Evolutionary conservation across 1,140 invertebrate genomes (phyloP).

Genomic region (Hypothenemus hampei): DNA sequence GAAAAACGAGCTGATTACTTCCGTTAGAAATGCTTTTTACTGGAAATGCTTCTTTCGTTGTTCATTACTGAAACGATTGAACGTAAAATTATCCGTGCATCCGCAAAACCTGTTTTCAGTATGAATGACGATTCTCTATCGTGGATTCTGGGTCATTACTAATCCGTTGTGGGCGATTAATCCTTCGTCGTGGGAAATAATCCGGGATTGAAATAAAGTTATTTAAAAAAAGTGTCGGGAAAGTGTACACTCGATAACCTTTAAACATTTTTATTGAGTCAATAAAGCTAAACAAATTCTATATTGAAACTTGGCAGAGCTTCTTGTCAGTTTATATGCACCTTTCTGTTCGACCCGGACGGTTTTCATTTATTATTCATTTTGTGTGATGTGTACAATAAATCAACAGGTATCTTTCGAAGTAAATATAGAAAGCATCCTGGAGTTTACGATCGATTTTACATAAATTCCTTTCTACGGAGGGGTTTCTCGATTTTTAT

Average conservation of each 20-base stretch:
- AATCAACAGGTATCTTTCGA: slow-evolving; percentile 14
- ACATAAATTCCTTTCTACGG: slow-evolving; percentile 7
- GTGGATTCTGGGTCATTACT: slow-evolving; percentile 1
- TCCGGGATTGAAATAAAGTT: neutral
- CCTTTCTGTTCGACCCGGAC: slow-evolving; percentile 1
- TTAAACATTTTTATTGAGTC: neutral
- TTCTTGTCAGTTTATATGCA: slow-evolving; percentile 1
- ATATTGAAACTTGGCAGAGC: slow-evolving; percentile 7
- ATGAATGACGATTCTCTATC: slow-evolving; percentile 7
- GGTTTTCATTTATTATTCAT: slow-evolving; percentile 12
- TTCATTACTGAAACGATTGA: slow-evolving; percentile 5
- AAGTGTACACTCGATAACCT: neutral
- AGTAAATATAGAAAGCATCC: slow-evolving; percentile 16
- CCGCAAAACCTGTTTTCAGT: slow-evolving; percentile 12
- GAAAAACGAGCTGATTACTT: slow-evolving; percentile 5
- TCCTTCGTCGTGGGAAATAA: neutral
- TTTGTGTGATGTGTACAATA: slow-evolving; percentile 9
- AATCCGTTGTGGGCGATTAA: slow-evolving; percentile 1
- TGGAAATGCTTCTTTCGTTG: neutral
- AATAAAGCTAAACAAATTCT: slow-evolving; percentile 7
- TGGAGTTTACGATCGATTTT: slow-evolving; percentile 8
- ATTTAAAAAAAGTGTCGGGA: too few relatives aligned
- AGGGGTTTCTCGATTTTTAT: too few relatives aligned
- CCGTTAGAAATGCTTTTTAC: neutral
- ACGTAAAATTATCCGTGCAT: slow-evolving; percentile 5